Evolutionary conservation across 2,113 vertebrate genomes (phyloP), one percentile per base, ranked within the genome.

Genomic region (Cettia cetti): DNA sequence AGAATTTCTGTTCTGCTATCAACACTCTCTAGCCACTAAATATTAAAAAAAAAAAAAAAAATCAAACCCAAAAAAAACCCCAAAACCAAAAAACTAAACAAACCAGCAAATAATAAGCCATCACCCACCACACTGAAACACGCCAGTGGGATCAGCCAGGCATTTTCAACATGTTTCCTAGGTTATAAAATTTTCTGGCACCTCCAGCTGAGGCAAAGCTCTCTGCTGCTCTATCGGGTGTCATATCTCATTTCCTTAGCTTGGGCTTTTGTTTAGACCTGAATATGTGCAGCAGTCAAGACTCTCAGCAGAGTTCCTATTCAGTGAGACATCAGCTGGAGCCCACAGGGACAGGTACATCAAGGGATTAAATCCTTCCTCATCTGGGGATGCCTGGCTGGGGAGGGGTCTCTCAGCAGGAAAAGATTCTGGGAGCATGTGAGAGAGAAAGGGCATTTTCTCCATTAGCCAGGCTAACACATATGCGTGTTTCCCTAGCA

Each of bases 201-300:
- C 54, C 47, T 92, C 93, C 91, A 96, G 75, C 87, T 92, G 84
- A 94, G 71, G 42, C 79, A 93, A 80, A 82, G 66, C 63, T 61
- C 68, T 89, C 75, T 88, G 71, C 85, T 83, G 63, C 52, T 79
- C 52, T 82, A 0, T 18, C 9, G 2, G 3, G 33, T 63, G 53
- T 86, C 33, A 2, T 63, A 63, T 63, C 92, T 89, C 86, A 50
- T 92, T 71, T 88, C 44, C 47, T 68, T 70, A 49, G 60, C 89
- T 92, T 77, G 20, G 19, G 76, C 47, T 95, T 93, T 86, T 89
- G 42, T 88, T 94, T 47, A 77, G 86, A 90, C 27, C 68, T 63
- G 82, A 66, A 59, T 44, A 42, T 70, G 47, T n/a, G 33, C 82
- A 94, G 54, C 66, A 69, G 21, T 54, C 37, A 91, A n/a, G n/a